A percentile compares a stretch with the other conserved stretches of the same genome.
Conservation (phyloP, 2,888 invertebrate species). For the Phyto melanocephala region DNA sequence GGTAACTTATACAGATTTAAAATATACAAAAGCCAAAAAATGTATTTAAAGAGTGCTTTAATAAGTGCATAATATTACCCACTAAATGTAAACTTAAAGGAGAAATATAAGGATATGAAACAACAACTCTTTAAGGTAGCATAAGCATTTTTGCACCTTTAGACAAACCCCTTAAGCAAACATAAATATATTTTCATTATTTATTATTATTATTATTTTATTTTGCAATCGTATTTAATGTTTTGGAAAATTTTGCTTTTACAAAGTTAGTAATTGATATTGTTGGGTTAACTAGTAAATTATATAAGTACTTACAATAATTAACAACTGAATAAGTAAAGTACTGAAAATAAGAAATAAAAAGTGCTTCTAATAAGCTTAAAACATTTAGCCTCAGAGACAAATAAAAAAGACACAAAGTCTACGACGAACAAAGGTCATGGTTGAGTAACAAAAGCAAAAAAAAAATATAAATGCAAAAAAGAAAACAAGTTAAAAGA, state of each 20-base stretch:
- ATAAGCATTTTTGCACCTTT: too few relatives aligned
- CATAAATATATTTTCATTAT: too few relatives aligned
- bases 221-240: slow-evolving; percentile 43
- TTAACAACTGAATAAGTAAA: slow-evolving; percentile 48
- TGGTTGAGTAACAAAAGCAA: slow-evolving; percentile 55
- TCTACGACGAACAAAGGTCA: slow-evolving; percentile 59
- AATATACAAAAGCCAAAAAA: too few relatives aligned
- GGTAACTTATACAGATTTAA: neutral
- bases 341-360: neutral
- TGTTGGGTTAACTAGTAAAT: slow-evolving; percentile 61
- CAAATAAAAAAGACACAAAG: slow-evolving; percentile 55
- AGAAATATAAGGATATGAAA: too few relatives aligned
- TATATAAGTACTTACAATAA: slow-evolving; percentile 59
- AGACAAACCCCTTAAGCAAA: too few relatives aligned
- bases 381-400: slow-evolving; percentile 66
- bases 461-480: too few relatives aligned
- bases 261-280: slow-evolving; percentile 56
- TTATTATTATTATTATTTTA: too few relatives aligned
- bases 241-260: slow-evolving; percentile 59
- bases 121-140: too few relatives aligned
- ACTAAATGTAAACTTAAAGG: too few relatives aligned
- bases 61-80: too few relatives aligned
- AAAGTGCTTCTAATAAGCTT: slow-evolving; percentile 72
- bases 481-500: slow-evolving; percentile 43
- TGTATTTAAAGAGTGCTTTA: too few relatives aligned